Base-by-base conservation (phyloP, 1,140 invertebrate genomes). In the Ganaspis sp. region DNA sequence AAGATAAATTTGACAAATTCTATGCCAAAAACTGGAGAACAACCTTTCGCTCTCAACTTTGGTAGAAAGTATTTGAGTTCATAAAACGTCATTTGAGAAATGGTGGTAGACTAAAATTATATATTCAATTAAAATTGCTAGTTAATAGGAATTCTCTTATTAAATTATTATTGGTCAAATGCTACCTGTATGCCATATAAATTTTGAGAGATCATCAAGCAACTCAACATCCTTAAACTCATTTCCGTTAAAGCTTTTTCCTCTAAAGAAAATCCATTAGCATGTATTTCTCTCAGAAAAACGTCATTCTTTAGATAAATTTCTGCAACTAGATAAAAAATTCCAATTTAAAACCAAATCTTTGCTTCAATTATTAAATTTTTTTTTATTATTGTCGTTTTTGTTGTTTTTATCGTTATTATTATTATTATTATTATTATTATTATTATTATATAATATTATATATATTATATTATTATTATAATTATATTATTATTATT, bases 161-260 rank as follows among this genome's bases (percentile, higher is more conserved):
- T n/a, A n/a, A n/a, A n/a, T n/a, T n/a, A 45, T 45, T 45, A 64
- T 29, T 34, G 3, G n/a, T 69, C n/a, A 3, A 26, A 26, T n/a
- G 42, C 42, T 70, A 85, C 84, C 81, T 83, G 69, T n/a, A 83
- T 26, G 17, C 72, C 72, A n/a, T 69, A 83, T 49, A 58, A 29
- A 9, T 49, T 38, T 69, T 85, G 84, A 17, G 40, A 79, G 17
- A 69, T 54, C 9, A 84, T 64, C 9, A 85, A 74, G n/a, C 73
- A 81, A 2, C 75, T 38, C 1, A 85, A 70, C 0, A 80, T 45
- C 17, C 80, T 73, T 58, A 85, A 54, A 9, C 76, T 79, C 1
- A 69, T 70, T 0, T 71, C 69, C 1, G 81, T 72, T 26, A 85
- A 72, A 37, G 72, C 38, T 9, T 58, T 69, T 11, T 75, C 76